Percentiles rank a stretch among this genome's conserved stretches.
Evolutionary conservation across 2,113 vertebrate species (phyloP).

Genomic region (Oxyruncus cristatus): DNA sequence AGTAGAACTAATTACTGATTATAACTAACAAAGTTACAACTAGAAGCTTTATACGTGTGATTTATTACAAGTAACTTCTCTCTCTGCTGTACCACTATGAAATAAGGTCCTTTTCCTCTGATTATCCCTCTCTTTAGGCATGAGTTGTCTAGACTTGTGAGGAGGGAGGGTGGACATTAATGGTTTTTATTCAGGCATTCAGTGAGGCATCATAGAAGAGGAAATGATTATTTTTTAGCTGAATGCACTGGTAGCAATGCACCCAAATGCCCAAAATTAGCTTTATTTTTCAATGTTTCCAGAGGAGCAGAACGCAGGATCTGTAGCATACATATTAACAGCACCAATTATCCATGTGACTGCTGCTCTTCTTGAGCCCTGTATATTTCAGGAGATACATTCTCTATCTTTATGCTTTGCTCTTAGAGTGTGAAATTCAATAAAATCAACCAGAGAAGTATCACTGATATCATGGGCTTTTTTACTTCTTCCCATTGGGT

Average conservation of each 20-base stretch:
- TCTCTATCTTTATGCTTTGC: neutral
- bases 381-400: neutral
- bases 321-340: neutral
- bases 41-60: neutral
- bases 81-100: neutral
- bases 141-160: neutral
- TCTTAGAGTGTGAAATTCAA: neutral
- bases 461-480: neutral
- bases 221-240: conserved; percentile 54
- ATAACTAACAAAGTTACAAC: neutral
- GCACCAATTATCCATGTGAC: neutral
- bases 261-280: conserved; percentile 14
- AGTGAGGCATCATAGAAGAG: neutral
- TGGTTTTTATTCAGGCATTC: conserved; percentile 15
- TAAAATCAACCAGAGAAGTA: neutral
- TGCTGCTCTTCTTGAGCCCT: neutral
- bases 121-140: neutral
- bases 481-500: neutral
- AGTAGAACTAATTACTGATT: neutral
- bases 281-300: conserved; percentile 45
- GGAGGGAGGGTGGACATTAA: neutral
- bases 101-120: neutral
- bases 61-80: neutral
- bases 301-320: neutral
- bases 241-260: conserved; percentile 17